These are phyloP conservation scores for Matsumurasca onukii DNA, from an alignment of 1,140 invertebrate species.

Conservation along the genomic window DNA sequence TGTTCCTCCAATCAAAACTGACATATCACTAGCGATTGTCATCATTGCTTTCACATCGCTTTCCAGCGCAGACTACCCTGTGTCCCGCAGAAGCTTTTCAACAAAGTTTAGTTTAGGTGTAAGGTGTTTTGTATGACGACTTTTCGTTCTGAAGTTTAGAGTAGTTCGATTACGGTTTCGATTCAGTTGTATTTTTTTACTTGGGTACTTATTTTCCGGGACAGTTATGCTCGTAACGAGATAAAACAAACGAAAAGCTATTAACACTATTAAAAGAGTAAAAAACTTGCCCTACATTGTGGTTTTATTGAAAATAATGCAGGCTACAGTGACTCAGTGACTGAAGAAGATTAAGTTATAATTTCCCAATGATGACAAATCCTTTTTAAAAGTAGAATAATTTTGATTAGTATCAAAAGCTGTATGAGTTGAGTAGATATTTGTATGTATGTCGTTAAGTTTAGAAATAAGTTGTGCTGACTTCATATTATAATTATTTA, in stretches of 20 bases:
- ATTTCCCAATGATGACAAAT: constrained; percentile 8
- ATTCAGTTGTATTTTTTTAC: background rate
- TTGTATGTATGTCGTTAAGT: constrained; percentile 18
- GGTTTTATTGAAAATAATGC: background rate
- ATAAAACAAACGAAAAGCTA: background rate
- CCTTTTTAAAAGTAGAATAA: background rate
- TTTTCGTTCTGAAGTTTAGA: no score
- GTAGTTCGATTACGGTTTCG: no score
- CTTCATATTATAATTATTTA: constrained; percentile 17
- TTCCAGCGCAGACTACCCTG: background rate
- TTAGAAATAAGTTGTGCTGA: constrained; percentile 20
- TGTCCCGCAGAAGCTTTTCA: background rate
- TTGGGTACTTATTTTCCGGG: background rate
- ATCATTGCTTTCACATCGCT: background rate
- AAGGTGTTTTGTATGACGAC: no score
- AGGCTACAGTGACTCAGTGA: background rate
- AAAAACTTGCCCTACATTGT: background rate
- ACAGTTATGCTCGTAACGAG: background rate
- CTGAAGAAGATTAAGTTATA: background rate
- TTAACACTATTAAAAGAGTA: background rate
- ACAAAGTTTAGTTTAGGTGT: no score
- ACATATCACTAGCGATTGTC: constrained; percentile 17
- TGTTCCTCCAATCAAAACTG: background rate
- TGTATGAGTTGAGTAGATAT: constrained; percentile 21
- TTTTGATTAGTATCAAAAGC: background rate